Base-by-base conservation (phyloP, 64 coral and sea anemone genomes). In the Hydrozoanthus tunicans region DNA sequence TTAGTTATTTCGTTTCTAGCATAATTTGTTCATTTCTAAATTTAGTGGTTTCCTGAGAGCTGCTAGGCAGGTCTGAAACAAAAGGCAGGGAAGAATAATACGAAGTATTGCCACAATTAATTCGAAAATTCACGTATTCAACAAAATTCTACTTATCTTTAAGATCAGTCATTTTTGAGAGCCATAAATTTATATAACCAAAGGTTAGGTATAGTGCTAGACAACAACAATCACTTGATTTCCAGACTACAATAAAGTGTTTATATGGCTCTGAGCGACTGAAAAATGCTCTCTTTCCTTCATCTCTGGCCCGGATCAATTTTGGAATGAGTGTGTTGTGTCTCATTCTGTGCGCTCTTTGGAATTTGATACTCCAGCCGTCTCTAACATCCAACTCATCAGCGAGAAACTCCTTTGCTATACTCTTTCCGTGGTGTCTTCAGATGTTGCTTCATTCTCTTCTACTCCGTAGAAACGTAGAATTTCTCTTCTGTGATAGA, bases 281-380 rank as follows among this genome's bases (percentile, higher is more conserved):
- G 15, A 70, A 70, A 70, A 70, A 70, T 4, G 17, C 20, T 70
- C 17, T 70, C 68, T 24, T 70, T 70, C 20, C 68, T 70, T 70
- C 68, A 4, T 20, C 20, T 69, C 17, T 69, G 61, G 61, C 61
- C 60, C 12, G 7, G 3, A 3, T 62, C 12, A 92, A 77, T 60
- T 58, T 85, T 65, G 59, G 82, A 77, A 88, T 79, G 60, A 60
- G 24, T 51, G 20, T 20, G 20, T 20, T 20, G 68, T 62, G 23
- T 83, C 84, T 73, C 90, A 90, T 59, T 13, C 77, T 7, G 54
- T 90, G 77, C 15, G 68, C 61, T 58, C 89, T 90, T 53, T 90
- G 77, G 56, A 90, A 70, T 70, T 79, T 12, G 53, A 80, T 15
- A 20, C 67, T 14, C 62, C 77, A 64, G 4, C 55, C 61, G 56